phyloP scores from a whole-genome alignment of 2,888 invertebrate genomes.

The Noctua pronuba region DNA sequence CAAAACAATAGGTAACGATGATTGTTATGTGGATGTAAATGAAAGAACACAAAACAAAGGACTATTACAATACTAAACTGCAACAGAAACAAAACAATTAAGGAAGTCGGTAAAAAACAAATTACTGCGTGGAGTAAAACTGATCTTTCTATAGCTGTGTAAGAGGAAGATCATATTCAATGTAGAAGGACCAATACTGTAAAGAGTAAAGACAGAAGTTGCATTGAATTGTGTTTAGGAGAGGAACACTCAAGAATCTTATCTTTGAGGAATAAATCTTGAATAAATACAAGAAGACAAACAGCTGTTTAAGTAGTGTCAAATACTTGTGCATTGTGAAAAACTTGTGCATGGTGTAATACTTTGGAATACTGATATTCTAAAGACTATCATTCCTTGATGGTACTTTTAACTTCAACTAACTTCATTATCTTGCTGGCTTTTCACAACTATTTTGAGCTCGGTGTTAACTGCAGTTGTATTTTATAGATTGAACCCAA shows the following conservation, averaged over 20 bases:
- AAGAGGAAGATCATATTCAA: background rate
- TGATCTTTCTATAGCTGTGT: background rate
- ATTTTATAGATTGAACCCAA: background rate
- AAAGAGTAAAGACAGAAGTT: background rate
- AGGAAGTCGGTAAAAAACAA: no score
- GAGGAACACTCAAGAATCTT: background rate
- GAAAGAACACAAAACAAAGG: background rate
- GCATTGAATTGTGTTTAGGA: background rate
- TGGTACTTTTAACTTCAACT: background rate
- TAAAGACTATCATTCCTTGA: background rate
- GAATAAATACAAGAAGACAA: background rate
- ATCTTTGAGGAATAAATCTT: background rate
- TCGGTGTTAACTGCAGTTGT: background rate
- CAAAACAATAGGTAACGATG: conserved; percentile 2
- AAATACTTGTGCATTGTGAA: background rate
- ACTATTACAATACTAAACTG: background rate
- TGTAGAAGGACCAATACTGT: no score
- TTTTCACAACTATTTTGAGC: background rate
- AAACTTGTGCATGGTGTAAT: background rate
- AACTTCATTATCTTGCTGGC: background rate
- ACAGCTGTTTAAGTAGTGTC: background rate
- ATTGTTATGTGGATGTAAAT: background rate
- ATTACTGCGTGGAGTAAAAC: background rate
- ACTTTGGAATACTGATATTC: background rate
- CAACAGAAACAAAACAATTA: background rate